Conservation (phyloP, 2,888 invertebrate species). For the Eristalinus sepulchralis region DNA sequence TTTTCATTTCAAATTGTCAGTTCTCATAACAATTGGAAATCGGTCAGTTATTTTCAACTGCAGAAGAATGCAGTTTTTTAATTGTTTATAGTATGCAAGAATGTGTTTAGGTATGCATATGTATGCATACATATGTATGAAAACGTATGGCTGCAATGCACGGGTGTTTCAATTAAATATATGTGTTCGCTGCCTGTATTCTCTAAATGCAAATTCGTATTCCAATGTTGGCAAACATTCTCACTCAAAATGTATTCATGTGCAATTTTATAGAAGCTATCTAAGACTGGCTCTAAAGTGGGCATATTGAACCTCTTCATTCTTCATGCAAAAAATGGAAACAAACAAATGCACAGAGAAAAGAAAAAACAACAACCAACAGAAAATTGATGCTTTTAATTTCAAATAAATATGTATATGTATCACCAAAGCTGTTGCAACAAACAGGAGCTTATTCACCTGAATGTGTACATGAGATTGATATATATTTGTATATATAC, state of each 20-base stretch:
- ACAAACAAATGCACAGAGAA: slow-evolving; percentile 62
- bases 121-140: background rate
- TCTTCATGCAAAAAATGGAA: slow-evolving; percentile 41
- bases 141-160: slow-evolving; percentile 24
- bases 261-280: slow-evolving; percentile 66
- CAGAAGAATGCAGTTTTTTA: background rate
- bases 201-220: slow-evolving; percentile 68
- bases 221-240: slow-evolving; percentile 65
- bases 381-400: slow-evolving; percentile 71
- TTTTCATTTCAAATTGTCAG: too few relatives aligned
- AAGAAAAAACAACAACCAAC: slow-evolving; percentile 69
- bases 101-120: background rate
- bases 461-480: slow-evolving; percentile 62
- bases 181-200: slow-evolving; percentile 43
- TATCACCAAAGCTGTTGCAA: slow-evolving; percentile 1
- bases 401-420: slow-evolving; percentile 64
- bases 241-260: slow-evolving; percentile 68
- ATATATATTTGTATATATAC: slow-evolving; percentile 54
- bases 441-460: slow-evolving; percentile 66
- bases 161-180: slow-evolving; percentile 52
- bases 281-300: slow-evolving; percentile 65
- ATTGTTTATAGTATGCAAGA: background rate
- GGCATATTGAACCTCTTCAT: slow-evolving; percentile 62
- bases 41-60: too few relatives aligned
- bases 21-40: too few relatives aligned